Evolutionary conservation across 2,797 vertebrate species (phyloP).

Genomic region (Morus bassanus): DNA sequence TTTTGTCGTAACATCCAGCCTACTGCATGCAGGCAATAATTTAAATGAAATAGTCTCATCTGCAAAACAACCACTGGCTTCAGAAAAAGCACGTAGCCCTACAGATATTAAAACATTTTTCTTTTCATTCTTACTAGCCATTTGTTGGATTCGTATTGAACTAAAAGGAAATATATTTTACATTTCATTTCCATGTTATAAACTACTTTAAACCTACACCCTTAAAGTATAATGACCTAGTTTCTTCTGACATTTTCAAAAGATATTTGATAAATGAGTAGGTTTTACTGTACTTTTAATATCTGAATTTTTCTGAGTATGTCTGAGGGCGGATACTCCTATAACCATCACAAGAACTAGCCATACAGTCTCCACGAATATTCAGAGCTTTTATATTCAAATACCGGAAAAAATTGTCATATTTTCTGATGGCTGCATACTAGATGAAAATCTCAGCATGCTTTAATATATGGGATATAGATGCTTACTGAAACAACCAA

Average conservation of each 20-base stretch:
- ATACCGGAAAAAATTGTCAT: not conserved
- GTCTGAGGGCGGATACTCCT: not conserved
- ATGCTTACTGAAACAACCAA: not conserved
- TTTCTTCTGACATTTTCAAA: slow-evolving; percentile 1
- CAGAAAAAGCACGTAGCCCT: not conserved
- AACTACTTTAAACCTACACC: not conserved
- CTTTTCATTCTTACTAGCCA: not conserved
- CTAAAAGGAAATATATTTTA: not conserved
- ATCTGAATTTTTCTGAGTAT: not conserved
- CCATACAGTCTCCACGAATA: not conserved
- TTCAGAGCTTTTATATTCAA: not conserved
- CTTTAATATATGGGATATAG: not conserved
- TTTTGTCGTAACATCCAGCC: not conserved
- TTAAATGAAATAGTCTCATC: not conserved
- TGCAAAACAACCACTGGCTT: not conserved
- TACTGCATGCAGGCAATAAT: not conserved
- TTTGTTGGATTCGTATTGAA: not conserved
- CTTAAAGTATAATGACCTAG: not conserved
- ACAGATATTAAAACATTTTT: not conserved
- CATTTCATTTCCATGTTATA: not conserved
- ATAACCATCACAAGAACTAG: not conserved
- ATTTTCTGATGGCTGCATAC: not conserved
- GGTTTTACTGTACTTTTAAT: not conserved
- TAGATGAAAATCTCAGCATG: not conserved
- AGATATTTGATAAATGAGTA: not conserved